Evolutionary conservation across 2,797 vertebrate genomes (phyloP).

Genomic region (Acanthornis magna): DNA sequence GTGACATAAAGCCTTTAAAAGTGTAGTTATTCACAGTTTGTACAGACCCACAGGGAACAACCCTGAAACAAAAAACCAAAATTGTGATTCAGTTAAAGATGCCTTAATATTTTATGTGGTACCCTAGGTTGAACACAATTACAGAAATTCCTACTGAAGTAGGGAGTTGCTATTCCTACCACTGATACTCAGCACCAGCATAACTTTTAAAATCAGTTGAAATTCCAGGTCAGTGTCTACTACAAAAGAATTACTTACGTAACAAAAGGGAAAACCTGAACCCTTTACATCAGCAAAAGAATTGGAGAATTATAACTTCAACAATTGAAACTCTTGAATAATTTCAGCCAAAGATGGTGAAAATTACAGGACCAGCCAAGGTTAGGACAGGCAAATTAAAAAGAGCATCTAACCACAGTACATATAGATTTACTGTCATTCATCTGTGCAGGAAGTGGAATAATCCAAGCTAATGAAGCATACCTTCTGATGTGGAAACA

Average conservation of each 20-base stretch:
- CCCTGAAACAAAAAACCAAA: slow-evolving; percentile 77
- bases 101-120: not conserved
- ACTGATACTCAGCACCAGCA: not conserved
- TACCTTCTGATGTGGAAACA: slow-evolving; percentile 34
- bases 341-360: not conserved
- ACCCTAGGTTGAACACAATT: not conserved
- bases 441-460: slow-evolving; percentile 31
- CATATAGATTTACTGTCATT: slow-evolving; percentile 18
- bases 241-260: not conserved
- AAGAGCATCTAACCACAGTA: not conserved
- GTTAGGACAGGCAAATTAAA: slow-evolving; percentile 32
- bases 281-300: not conserved
- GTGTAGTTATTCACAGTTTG: slow-evolving; percentile 88
- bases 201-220: not conserved
- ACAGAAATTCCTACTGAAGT: not conserved
- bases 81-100: not conserved
- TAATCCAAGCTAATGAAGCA: slow-evolving; percentile 60
- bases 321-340: not conserved
- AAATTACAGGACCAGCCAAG: slow-evolving; percentile 19
- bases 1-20: slow-evolving; percentile 95
- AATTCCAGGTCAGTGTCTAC: not conserved
- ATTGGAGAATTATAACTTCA: not conserved
- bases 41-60: slow-evolving; percentile 84
- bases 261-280: not conserved
- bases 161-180: not conserved